Base-by-base conservation (phyloP, 2,888 invertebrate genomes). In the Sialis fuliginosa region DNA sequence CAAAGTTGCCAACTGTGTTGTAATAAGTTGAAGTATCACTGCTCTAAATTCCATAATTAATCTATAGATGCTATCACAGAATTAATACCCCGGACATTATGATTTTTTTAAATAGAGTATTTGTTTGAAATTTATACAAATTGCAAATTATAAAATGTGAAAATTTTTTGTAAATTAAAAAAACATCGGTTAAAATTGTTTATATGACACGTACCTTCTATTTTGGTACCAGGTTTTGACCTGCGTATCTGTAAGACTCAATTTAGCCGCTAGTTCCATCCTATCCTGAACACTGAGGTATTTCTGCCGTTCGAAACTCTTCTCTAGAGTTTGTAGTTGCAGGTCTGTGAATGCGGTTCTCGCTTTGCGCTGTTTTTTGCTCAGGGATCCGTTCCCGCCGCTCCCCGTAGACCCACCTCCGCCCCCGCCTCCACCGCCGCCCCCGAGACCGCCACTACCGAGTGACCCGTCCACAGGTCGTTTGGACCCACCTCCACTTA, bases 141-240 rank as follows among this genome's bases (percentile, higher is more conserved):
- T n/a, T n/a, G n/a, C n/a, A n/a, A n/a, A n/a, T n/a, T n/a, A n/a
- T n/a, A n/a, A n/a, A n/a, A n/a, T n/a, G n/a, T n/a, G n/a, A n/a
- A n/a, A n/a, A n/a, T n/a, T n/a, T n/a, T n/a, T n/a, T n/a, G n/a
- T n/a, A n/a, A n/a, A n/a, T n/a, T n/a, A n/a, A n/a, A n/a, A n/a
- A n/a, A n/a, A n/a, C n/a, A n/a, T n/a, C n/a, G n/a, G n/a, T n/a
- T n/a, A n/a, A n/a, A n/a, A n/a, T n/a, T n/a, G n/a, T n/a, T n/a
- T n/a, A n/a, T n/a, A n/a, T n/a, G n/a, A n/a, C 37, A 64, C 77
- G 72, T 64, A 92, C 95, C 96, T 81, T 74, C 97, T 75, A 64
- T 97, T 97, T 68, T 97, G 96, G 68, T 97, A 97, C 97, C 98
- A 98, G 58, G 98, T 98, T 69, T 98, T 98, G 63, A 98, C 97